Conservation (phyloP, 2,888 invertebrate genomes). For the Pristionchus exspectatus region DNA sequence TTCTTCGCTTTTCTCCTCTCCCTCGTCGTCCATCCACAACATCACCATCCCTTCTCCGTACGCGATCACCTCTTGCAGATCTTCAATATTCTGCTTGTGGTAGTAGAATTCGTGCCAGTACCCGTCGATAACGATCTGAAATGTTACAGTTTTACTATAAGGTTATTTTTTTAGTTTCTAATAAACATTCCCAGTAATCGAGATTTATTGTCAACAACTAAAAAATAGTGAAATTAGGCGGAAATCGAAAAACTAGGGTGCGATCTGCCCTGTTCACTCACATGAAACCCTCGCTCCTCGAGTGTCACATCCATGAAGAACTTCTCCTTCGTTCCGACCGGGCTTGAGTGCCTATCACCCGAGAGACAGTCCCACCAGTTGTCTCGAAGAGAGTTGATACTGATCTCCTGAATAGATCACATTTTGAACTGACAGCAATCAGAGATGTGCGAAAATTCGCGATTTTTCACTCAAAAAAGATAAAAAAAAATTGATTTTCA, state of each 20-base stretch:
- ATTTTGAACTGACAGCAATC: not conserved
- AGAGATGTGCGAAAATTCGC: too few species aligned
- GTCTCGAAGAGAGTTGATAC: not conserved
- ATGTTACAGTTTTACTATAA: not conserved
- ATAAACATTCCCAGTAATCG: too few species aligned
- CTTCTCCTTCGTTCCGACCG: not conserved
- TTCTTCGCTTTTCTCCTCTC: not conserved
- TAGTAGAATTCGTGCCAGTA: not conserved
- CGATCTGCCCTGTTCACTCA: too few species aligned
- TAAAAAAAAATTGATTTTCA: too few species aligned
- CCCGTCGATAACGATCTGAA: not conserved
- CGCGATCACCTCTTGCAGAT: not conserved
- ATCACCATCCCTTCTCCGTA: not conserved
- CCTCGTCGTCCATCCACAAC: not conserved
- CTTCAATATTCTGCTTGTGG: not conserved
- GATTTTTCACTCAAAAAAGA: too few species aligned
- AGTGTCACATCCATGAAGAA: not conserved
- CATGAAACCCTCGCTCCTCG: not conserved
- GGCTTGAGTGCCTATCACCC: not conserved
- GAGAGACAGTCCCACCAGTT: not conserved
- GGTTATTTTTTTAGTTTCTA: too few species aligned
- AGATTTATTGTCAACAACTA: too few species aligned
- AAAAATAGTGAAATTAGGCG: too few species aligned
- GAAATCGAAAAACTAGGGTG: too few species aligned
- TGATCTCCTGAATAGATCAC: not conserved